Conservation (phyloP, 1,140 invertebrate species). For the Xylocopa sonorina region DNA sequence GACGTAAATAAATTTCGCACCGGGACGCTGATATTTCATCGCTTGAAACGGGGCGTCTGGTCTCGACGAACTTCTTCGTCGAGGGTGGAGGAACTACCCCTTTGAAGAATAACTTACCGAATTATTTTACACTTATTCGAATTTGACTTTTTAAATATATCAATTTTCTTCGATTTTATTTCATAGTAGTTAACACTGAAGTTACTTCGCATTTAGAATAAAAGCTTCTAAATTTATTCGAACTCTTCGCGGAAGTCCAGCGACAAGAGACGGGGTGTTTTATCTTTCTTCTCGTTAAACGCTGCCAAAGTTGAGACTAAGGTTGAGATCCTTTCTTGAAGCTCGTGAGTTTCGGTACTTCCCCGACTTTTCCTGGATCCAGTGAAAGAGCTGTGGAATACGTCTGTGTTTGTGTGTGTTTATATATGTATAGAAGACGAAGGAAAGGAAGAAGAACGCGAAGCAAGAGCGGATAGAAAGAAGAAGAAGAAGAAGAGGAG, state of each 20-base stretch:
- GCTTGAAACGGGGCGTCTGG: neutral
- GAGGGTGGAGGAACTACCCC: neutral
- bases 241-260: neutral
- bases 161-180: too few relatives aligned
- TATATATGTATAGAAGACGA: slow-evolving; percentile 2
- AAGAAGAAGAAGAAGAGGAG: slow-evolving; percentile 57
- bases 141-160: too few relatives aligned
- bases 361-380: neutral
- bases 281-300: slow-evolving; percentile 30
- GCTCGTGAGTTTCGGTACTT: slow-evolving; percentile 7
- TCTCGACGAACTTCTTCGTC: slow-evolving; percentile 13
- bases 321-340: neutral
- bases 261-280: neutral
- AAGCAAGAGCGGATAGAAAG: slow-evolving; percentile 36
- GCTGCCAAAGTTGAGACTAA: slow-evolving; percentile 19
- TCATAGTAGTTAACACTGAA: too few relatives aligned
- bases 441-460: slow-evolving; percentile 49
- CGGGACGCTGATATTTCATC: slow-evolving; percentile 28
- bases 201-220: neutral
- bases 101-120: too few relatives aligned
- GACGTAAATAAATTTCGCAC: slow-evolving; percentile 17
- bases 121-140: too few relatives aligned
- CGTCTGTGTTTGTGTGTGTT: too few relatives aligned
- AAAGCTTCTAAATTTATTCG: neutral
- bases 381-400: slow-evolving; percentile 19